Base-by-base conservation (phyloP, 1,140 invertebrate species). In the Oedothorax gibbosus region DNA sequence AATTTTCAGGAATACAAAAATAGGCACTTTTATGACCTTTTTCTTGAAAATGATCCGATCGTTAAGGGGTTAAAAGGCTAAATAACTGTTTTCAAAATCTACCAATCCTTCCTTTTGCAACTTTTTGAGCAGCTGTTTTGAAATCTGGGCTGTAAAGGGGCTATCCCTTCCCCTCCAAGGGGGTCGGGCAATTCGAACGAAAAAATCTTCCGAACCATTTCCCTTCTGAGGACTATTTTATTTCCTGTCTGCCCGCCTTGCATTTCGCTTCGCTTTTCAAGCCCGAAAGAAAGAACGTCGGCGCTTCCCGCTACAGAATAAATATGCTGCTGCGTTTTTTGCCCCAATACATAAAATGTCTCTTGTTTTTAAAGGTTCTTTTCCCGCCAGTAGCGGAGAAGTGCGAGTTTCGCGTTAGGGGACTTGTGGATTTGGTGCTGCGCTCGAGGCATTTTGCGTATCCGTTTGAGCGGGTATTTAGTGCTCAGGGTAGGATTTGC, bases 161-260 rank as follows among this genome's bases (percentile, higher is more conserved):
- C 77, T 35, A 49, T 68, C 64, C n/a, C 49, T 35, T 5, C 35
- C 35, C 35, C 35, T 35, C 35, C 1, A 35, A 35, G 35, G 35
- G 35, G 35, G 76, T 20, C 57, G 65, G 77, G 64, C 77, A 56
- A 80, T 69, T 80, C 65, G 51, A 18, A n/a, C 15, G 69, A 69
- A 71, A 64, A 57, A 69, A 69, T 66, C 71, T 71, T 80, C 66
- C 54, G 21, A 50, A 49, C 66, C 66, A 80, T 81, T 71, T 77
- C 65, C 78, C 66, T 35, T 20, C 14, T 35, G 65, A 71, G 78
- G 66, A 75, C 51, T 21, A 60, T 75, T 60, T 75, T 60, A 60
- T 75, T 75, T 75, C 72, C 71, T 57, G 53, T 75, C 20, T 35
- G 64, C 20, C 64, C 49, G 64, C 64, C 64, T 66, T 69, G 66